Evolutionary conservation across 2,113 vertebrate genomes (phyloP).

Genomic region (Charina bottae): DNA sequence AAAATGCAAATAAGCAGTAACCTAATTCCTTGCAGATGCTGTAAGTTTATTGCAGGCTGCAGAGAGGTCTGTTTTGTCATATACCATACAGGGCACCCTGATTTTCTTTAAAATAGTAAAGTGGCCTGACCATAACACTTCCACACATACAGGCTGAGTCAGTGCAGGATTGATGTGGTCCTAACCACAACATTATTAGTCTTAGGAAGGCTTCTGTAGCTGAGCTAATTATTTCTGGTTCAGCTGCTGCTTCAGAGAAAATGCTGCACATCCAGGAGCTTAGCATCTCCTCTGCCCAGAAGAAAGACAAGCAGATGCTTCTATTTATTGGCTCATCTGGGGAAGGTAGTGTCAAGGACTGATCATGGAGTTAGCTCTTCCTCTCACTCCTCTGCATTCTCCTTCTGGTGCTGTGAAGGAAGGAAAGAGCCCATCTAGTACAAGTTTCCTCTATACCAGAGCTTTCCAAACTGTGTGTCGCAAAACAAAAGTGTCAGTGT

Average conservation of each 20-base stretch:
- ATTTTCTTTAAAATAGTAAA: neutral
- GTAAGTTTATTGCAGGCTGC: conserved; percentile 5
- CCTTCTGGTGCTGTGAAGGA: neutral
- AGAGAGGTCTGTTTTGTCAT: neutral
- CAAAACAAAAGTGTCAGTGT: too few species aligned
- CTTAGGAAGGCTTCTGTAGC: neutral
- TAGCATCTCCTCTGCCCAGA: neutral
- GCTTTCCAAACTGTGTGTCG: too few species aligned
- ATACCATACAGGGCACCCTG: neutral
- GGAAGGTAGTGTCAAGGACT: neutral
- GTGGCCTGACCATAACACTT: neutral
- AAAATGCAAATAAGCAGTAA: neutral
- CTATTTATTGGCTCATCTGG: neutral
- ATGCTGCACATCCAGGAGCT: neutral
- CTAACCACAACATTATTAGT: neutral
- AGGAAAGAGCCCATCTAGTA: neutral
- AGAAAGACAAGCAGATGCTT: neutral
- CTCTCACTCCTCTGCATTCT: neutral
- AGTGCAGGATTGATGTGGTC: neutral
- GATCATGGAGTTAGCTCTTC: neutral
- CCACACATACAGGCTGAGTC: neutral
- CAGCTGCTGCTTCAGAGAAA: neutral
- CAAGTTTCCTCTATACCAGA: neutral
- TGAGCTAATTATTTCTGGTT: neutral
- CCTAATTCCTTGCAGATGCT: neutral